Base-by-base conservation (phyloP, 1,140 invertebrate genomes). In the Melitaea cinxia region DNA sequence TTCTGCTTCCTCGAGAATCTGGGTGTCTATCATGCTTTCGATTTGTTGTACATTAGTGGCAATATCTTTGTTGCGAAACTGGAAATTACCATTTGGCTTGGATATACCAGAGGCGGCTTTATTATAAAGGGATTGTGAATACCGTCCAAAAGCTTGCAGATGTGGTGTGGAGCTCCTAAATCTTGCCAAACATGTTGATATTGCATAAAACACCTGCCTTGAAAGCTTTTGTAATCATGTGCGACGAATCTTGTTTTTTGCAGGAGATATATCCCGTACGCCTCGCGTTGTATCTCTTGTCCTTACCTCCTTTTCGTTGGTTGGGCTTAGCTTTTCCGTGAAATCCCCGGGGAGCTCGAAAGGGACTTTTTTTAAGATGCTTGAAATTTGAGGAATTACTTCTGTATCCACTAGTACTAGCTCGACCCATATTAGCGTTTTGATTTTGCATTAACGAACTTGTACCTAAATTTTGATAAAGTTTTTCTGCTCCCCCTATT, bases 121-220 rank as follows among this genome's bases (percentile, higher is more conserved):
- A 19, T 21, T 15, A 59, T 14, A 42, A 66, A 66, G 10, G 56
- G 64, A 39, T 54, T 54, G 24, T 17, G 65, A 33, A 53, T 45
- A 26, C 65, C 60, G 4, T 26, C 14, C 30, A 65, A 10, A 4
- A 68, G 24, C 19, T 50, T 52, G 62, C 65, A 70, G 42, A 68
- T 68, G 28, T 58, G 10, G 17, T 62, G 28, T 26, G 70, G 70
- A 26, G 70, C 70, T 23, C 62, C 70, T 37, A 70, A 45, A 17
- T 66, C 61, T 42, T 47, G 42, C 68, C 68, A 66, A 28, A 63
- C 28, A 66, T 37, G 17, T 37, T 59, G 59, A 71, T 50, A 71
- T 71, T 64, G 60, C 24, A 9, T 21, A 17, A 71, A 60, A 67
- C 69, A 67, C 14, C 69, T 64, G 15, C 64, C 69, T 12, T 39